These are phyloP conservation scores for Eunapius fragilis DNA, from an alignment of 37 sponge, comb jelly and placozoan genomes.

Conservation along the genomic window DNA sequence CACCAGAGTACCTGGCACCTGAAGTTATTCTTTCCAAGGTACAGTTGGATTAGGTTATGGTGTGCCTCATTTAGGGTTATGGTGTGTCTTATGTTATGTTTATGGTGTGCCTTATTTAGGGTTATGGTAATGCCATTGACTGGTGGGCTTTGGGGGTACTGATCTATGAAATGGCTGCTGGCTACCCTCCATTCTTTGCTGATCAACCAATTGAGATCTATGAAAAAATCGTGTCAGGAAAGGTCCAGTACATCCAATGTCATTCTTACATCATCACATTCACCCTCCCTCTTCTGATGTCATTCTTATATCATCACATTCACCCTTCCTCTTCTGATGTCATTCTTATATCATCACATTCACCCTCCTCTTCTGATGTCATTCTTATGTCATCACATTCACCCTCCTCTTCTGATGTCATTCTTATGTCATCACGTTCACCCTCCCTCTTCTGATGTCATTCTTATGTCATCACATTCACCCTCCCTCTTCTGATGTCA, in stretches of 20 bases:
- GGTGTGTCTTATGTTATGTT: constrained; percentile 58
- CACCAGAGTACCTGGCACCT: constrained; percentile 98
- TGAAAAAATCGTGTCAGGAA: constrained; percentile 98
- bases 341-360: background rate
- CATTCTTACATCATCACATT: background rate
- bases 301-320: too few species aligned
- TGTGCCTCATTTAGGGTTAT: constrained; percentile 77
- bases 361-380: background rate
- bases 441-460: background rate
- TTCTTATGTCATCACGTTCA: too few species aligned
- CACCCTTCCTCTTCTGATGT: too few species aligned
- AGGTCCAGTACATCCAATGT: constrained; percentile 41
- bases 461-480: background rate
- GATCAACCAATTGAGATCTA: constrained; percentile 99
- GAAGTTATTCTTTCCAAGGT: constrained; percentile 87
- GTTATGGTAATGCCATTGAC: constrained; percentile 99
- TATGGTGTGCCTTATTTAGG: constrained; percentile 40
- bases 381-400: too few species aligned
- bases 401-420: too few species aligned
- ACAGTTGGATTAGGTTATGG: background rate
- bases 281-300: background rate
- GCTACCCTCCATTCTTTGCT: constrained; percentile 99
- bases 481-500: background rate
- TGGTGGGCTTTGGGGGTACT: constrained; percentile 99
- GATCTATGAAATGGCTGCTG: constrained; percentile 99